Conservation (phyloP, 2,113 vertebrate species). For the Nycticebus coucang region DNA sequence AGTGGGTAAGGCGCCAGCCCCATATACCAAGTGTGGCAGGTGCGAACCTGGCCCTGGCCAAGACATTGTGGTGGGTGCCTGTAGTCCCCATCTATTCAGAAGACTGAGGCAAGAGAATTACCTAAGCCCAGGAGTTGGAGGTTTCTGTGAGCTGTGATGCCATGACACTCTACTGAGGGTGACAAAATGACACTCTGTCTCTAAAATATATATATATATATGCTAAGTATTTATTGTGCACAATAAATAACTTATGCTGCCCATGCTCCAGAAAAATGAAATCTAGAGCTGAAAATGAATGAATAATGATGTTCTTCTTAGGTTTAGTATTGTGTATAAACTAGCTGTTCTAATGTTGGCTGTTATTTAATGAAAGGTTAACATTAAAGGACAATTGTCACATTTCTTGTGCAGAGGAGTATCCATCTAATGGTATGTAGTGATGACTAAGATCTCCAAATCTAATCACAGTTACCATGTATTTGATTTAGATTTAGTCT, state of each 20-base stretch:
- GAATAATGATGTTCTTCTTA: neutral
- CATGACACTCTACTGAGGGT: too few species aligned
- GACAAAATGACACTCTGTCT: too few species aligned
- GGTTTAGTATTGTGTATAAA: neutral
- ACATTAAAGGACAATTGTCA: neutral
- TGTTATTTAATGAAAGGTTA: neutral
- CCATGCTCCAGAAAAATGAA: neutral
- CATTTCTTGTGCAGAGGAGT: neutral
- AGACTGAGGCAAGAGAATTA: too few species aligned
- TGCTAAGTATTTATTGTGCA: neutral
- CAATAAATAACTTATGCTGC: neutral
- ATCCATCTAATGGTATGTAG: neutral
- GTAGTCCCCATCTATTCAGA: too few species aligned
- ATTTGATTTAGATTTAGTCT: neutral
- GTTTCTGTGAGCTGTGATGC: too few species aligned
- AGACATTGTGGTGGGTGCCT: too few species aligned
- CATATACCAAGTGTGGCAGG: too few species aligned
- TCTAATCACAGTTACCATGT: neutral
- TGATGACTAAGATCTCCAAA: slow-evolving; percentile 6
- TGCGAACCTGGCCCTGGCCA: too few species aligned
- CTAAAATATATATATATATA: too few species aligned
- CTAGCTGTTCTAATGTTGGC: neutral
- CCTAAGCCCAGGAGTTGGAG: too few species aligned
- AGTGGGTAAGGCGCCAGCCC: too few species aligned
- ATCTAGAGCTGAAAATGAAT: neutral